Evolutionary conservation across 30 jellyfish, hydroid and myxozoan genomes (phyloP), one percentile per base, ranked within the genome.

Genomic region (Rhopilema esculentum): DNA sequence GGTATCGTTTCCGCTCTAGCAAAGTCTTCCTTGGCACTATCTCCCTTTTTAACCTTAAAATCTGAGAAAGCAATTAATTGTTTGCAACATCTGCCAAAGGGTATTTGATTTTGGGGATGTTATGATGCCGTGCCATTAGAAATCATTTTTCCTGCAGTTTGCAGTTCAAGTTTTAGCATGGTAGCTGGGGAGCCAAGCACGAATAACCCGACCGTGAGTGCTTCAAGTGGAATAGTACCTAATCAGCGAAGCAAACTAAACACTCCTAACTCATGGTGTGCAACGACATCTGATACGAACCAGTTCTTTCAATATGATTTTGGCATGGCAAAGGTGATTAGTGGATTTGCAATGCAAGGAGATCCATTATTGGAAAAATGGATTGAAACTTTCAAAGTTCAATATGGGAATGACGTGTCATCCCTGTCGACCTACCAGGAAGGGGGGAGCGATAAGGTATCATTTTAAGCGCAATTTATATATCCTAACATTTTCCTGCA

Each of bases 291-390:
- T 25, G 63, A 49, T 17, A 33, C 69, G n/a, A 66, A 24, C 72
- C 76, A 72, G 32, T 72, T 50, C 64, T 72, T 84, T 51, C 73
- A 50, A 50, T 84, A 70, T 63, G 87, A 84, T 33, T 66, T 84
- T 72, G 92, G 92, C 9, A 51, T 28, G 8, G 57, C 25, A 40
- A 72, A 77, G 30, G 40, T 69, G 62, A 66, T 86, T n/a, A 86
- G 89, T 86, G 94, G 94, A 20, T 21, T 86, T 21, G 94, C 89
- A 0, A 86, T 86, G 27, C 94, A 86, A 75, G 94, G 94, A 31
- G 53, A 86, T 64, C 94, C 84, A 63, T 12, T 24, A 66, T 79
- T 30, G 15, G 28, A 72, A 9, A 69, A 86, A 27, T 86, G 94
- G 94, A 89, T 86, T 19, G 64, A 33, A 69, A 75, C 49, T 19